Percentiles rank a stretch among this genome's conserved stretches.
phyloP scores from a whole-genome alignment of 2,113 vertebrate species.

The Butastur rufipennis region DNA sequence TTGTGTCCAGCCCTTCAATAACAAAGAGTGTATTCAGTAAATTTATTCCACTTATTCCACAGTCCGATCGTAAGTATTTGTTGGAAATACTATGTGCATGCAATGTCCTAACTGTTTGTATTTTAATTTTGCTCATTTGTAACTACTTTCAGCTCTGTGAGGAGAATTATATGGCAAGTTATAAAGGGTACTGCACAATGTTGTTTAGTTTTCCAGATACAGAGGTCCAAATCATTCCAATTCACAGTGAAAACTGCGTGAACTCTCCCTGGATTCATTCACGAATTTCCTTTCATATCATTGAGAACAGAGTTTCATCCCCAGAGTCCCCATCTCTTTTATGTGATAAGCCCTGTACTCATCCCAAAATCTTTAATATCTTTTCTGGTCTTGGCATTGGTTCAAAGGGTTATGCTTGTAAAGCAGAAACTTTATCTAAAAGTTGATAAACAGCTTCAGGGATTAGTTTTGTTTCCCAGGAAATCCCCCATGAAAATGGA shows the following conservation, averaged over 20 bases:
- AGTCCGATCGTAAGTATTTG: constrained; percentile 84
- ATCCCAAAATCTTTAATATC: neutral
- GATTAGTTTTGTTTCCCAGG: neutral
- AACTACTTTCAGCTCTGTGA: neutral
- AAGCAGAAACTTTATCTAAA: neutral
- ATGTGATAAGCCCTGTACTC: neutral
- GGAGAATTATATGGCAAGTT: neutral
- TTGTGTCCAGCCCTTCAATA: constrained; percentile 91
- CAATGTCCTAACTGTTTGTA: neutral
- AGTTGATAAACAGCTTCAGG: neutral
- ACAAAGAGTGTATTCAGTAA: constrained; percentile 98
- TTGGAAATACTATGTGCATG: neutral
- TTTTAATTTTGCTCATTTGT: neutral
- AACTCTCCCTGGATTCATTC: neutral
- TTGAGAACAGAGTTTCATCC: neutral
- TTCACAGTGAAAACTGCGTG: neutral
- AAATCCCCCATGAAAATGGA: neutral
- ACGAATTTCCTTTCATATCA: neutral
- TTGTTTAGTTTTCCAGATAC: neutral
- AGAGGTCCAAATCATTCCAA: neutral
- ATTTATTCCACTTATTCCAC: constrained; percentile 91
- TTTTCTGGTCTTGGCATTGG: neutral
- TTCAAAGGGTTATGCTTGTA: neutral
- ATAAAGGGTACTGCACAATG: neutral
- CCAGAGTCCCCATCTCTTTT: neutral